Percentiles rank a stretch among this genome's conserved stretches.
These are phyloP conservation scores for Polypedilum vanderplanki DNA, from an alignment of 1,140 invertebrate genomes.

Conservation along the genomic window DNA sequence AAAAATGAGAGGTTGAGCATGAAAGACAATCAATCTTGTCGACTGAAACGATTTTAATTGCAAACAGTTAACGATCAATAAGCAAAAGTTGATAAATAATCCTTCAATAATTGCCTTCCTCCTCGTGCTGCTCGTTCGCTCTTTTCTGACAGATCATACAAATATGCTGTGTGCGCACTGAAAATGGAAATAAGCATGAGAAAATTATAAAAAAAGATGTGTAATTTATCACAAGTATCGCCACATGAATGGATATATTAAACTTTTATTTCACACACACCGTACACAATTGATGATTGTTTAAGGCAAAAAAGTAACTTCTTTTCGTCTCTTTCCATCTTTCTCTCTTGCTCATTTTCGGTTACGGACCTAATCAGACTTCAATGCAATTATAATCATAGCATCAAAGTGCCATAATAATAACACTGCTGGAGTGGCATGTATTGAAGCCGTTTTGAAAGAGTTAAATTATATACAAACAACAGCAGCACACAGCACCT, in stretches of 20 bases:
- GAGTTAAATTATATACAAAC: constrained; percentile 1
- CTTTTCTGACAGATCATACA: neutral
- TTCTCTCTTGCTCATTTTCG: neutral
- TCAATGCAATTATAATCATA: constrained; percentile 14
- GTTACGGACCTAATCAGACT: neutral
- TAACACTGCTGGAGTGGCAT: constrained; percentile 6
- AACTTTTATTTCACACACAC: constrained; percentile 3
- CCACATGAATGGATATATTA: constrained; percentile 12
- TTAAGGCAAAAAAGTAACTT: neutral
- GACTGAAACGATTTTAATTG: constrained; percentile 23
- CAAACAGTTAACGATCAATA: constrained; percentile 23
- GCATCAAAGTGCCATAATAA: constrained; percentile 6
- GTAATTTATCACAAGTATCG: constrained; percentile 2
- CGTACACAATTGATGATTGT: constrained; percentile 12
- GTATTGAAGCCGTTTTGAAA: constrained; percentile 11
- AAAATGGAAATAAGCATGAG: neutral
- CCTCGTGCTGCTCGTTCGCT: neutral
- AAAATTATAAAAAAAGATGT: neutral
- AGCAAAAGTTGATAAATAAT: constrained; percentile 27
- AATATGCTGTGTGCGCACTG: neutral
- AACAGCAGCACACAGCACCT: neutral
- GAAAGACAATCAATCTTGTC: constrained; percentile 20
- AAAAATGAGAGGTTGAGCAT: neutral
- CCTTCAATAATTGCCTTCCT: constrained; percentile 26
- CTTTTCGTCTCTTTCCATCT: no score